Conservation (phyloP, 1,140 invertebrate species). For the Anoplophora glabripennis region DNA sequence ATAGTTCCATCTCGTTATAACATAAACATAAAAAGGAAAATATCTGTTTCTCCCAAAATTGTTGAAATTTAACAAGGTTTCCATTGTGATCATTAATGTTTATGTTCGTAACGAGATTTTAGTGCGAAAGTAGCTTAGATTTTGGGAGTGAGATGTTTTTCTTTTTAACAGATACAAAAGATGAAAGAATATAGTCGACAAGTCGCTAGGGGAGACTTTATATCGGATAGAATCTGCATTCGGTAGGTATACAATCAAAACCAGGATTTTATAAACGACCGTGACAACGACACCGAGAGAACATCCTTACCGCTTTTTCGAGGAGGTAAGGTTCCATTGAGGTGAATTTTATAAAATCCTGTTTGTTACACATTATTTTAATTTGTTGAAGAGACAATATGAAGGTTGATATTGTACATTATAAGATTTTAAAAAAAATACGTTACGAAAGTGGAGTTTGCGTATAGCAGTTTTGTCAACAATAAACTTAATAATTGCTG, state of each 20-base stretch:
- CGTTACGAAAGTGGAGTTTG: not conserved
- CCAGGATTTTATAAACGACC: not conserved
- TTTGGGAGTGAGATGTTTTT: constrained; percentile 54
- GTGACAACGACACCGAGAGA: no score
- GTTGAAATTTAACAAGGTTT: constrained; percentile 37
- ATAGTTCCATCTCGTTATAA: constrained; percentile 51
- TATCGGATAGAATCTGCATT: not conserved
- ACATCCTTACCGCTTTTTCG: no score
- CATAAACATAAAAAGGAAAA: constrained; percentile 47
- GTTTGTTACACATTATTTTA: constrained; percentile 1
- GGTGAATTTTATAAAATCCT: not conserved
- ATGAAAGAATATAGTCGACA: constrained; percentile 55
- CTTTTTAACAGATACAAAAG: constrained; percentile 60
- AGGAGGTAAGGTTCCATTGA: no score
- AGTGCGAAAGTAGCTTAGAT: constrained; percentile 21
- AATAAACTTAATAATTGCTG: constrained; percentile 8
- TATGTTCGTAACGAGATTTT: constrained; percentile 58
- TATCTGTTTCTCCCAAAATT: constrained; percentile 44
- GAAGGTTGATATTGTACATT: not conserved
- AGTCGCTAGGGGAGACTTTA: not conserved
- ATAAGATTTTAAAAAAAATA: constrained; percentile 1
- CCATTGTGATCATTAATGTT: constrained; percentile 18
- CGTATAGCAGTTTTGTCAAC: constrained; percentile 9
- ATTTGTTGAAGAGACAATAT: not conserved
- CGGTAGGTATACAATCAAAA: constrained; percentile 13